phyloP scores from a whole-genome alignment of 2,797 vertebrate species.

The Cyprinodon diabolis region DNA sequence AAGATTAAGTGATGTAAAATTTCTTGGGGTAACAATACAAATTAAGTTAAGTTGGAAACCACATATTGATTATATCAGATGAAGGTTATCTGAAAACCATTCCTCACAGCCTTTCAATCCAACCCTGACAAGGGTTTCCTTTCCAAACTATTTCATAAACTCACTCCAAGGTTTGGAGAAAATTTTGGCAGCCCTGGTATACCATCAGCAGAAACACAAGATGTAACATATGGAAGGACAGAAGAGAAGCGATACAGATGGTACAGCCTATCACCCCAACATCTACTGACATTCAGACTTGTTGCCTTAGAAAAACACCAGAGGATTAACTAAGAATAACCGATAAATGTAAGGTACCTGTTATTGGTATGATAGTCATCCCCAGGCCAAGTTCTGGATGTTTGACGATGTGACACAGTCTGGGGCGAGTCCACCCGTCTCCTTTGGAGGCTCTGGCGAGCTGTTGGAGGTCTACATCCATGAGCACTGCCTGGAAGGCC shows the following conservation, averaged over 20 bases:
- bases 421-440: slow-evolving; percentile 77
- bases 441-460: slow-evolving; percentile 63
- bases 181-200: no score
- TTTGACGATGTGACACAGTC: slow-evolving; percentile 85
- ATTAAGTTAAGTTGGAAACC: no score
- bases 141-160: no score
- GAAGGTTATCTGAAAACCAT: no score
- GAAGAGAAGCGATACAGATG: neutral
- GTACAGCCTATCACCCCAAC: no score
- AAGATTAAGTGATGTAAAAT: no score
- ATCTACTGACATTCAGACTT: neutral
- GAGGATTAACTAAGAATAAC: neutral
- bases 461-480: slow-evolving; percentile 63
- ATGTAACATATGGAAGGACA: neutral
- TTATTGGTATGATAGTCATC: slow-evolving; percentile 74
- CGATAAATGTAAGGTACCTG: slow-evolving; percentile 61
- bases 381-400: slow-evolving; percentile 82
- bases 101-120: no score
- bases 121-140: no score
- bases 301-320: neutral
- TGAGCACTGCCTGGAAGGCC: slow-evolving; percentile 56
- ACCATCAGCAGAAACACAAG: neutral
- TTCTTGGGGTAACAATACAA: no score
- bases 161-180: no score
- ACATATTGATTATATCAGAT: no score